Percentiles rank a stretch among this genome's conserved stretches.
Conservation (phyloP, 2,888 invertebrate genomes). For the Frankliniella fusca region DNA sequence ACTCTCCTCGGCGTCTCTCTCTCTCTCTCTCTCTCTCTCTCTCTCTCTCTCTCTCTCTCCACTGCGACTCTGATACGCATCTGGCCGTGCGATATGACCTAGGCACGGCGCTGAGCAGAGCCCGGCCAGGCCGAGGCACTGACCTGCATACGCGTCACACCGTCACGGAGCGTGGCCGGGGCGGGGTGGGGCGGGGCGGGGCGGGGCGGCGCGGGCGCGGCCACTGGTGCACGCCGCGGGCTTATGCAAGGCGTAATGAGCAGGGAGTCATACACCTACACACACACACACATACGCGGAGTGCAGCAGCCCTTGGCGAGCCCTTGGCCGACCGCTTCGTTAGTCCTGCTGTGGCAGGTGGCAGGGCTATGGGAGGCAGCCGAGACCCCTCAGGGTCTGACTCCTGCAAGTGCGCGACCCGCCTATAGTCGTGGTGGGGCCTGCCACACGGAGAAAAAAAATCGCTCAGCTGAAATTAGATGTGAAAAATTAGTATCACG, state of each 20-base stretch:
- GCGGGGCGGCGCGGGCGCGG: neutral
- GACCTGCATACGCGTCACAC: neutral
- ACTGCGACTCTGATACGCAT: neutral
- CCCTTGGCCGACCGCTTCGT: neutral
- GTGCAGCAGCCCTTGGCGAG: neutral
- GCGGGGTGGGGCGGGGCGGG: neutral
- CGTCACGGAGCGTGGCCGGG: neutral
- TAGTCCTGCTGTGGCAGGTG: neutral
- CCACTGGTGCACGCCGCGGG: neutral
- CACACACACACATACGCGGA: neutral
- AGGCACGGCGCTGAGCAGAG: neutral
- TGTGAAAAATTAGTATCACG: too few relatives aligned
- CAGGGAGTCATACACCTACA: neutral
- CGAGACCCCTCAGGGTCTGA: neutral
- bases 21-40: too few relatives aligned
- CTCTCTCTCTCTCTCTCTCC: neutral
- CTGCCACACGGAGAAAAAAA: too few relatives aligned
- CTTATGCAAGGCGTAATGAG: conserved; percentile 13
- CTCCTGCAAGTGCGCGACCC: too few relatives aligned
- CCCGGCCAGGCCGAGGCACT: neutral
- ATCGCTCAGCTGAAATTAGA: too few relatives aligned
- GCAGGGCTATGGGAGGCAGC: neutral
- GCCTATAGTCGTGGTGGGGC: too few relatives aligned
- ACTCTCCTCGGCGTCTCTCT: too few relatives aligned
- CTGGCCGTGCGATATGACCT: neutral